Percentiles rank a stretch among this genome's conserved stretches.
These are phyloP conservation scores for Crypturellus tataupa DNA, from an alignment of 2,797 vertebrate species.

Conservation along the genomic window DNA sequence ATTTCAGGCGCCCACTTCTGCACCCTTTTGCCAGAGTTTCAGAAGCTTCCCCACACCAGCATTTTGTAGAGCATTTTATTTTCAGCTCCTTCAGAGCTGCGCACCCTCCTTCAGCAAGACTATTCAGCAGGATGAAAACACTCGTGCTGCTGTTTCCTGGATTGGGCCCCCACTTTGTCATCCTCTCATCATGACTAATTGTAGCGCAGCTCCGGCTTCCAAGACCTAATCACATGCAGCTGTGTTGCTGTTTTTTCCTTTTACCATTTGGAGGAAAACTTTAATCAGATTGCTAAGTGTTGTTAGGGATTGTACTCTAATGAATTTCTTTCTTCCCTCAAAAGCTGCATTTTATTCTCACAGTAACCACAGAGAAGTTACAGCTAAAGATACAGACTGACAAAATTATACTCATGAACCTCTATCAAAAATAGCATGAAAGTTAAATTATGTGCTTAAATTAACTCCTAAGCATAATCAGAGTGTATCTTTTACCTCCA, in stretches of 20 bases:
- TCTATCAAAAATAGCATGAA: not conserved
- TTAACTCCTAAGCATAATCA: not conserved
- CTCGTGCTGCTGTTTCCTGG: not conserved
- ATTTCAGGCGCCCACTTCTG: not conserved
- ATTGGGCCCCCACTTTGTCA: not conserved
- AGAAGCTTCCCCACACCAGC: not conserved
- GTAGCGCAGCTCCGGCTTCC: not conserved
- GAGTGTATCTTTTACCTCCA: not conserved
- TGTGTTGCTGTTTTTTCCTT: not conserved
- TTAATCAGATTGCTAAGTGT: not conserved
- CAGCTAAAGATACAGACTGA: not conserved
- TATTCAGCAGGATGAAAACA: not conserved
- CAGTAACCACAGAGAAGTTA: not conserved
- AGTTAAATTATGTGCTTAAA: not conserved
- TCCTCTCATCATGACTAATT: not conserved
- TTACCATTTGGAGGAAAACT: not conserved
- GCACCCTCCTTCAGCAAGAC: not conserved
- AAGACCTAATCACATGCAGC: conserved; percentile 20
- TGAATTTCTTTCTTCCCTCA: not conserved
- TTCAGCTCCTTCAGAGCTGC: not conserved
- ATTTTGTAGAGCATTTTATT: not conserved
- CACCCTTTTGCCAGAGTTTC: not conserved
- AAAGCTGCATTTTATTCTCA: not conserved
- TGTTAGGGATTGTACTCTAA: not conserved
- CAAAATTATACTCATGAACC: not conserved